These are phyloP conservation scores for Coenonympha glycerion DNA, from an alignment of 2,888 invertebrate species.

Conservation along the genomic window DNA sequence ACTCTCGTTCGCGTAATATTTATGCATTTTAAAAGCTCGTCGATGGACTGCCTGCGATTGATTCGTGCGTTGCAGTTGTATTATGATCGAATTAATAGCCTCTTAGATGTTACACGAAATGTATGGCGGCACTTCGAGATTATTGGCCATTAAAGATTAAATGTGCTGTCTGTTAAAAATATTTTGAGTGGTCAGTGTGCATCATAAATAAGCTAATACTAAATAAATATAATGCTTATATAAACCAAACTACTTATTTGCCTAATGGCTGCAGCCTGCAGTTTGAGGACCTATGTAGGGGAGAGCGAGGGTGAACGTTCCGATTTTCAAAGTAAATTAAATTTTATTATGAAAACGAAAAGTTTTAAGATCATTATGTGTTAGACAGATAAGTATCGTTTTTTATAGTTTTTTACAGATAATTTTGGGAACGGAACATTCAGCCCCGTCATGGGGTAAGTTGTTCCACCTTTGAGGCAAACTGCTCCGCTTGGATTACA, in stretches of 20 bases:
- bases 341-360: no score
- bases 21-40: constrained; percentile 49
- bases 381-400: no score
- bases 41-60: constrained; percentile 35
- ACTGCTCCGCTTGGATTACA: no score
- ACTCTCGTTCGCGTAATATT: constrained; percentile 62
- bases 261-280: not conserved
- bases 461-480: no score
- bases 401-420: no score
- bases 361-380: no score
- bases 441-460: no score
- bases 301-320: no score
- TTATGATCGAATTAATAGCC: constrained; percentile 49
- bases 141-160: constrained; percentile 16
- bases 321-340: no score
- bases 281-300: no score
- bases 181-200: constrained; percentile 7
- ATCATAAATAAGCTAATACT: not conserved
- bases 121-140: constrained; percentile 12
- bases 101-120: constrained; percentile 32
- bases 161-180: constrained; percentile 13
- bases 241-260: not conserved
- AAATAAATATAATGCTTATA: not conserved
- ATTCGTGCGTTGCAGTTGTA: constrained; percentile 44
- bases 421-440: no score